Evolutionary conservation across 64 coral and sea anemone genomes (phyloP).

Genomic region (Cladopsammia gracilis): DNA sequence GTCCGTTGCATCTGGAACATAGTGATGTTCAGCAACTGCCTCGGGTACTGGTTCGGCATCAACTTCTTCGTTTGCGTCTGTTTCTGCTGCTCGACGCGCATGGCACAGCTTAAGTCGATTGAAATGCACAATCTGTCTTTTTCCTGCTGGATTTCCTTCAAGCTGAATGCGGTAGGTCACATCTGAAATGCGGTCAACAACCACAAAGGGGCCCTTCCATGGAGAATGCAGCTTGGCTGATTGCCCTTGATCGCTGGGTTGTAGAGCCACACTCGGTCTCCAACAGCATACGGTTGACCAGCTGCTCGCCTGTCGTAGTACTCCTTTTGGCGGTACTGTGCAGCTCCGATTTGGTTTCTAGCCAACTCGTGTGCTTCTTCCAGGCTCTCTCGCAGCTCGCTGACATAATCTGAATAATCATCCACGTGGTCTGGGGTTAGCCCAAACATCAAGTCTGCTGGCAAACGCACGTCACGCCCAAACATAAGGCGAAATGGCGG

Average conservation of each 20-base stretch:
- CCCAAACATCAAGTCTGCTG: conserved; percentile 53
- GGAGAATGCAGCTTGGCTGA: no score
- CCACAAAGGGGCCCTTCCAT: not conserved
- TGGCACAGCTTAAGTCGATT: not conserved
- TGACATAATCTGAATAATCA: not conserved
- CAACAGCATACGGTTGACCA: not conserved
- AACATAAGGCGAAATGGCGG: conserved; percentile 24
- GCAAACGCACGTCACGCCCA: conserved; percentile 45
- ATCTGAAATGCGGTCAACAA: not conserved
- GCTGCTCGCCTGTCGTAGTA: conserved; percentile 21
- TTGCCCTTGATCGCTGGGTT: not conserved
- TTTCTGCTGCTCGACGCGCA: not conserved
- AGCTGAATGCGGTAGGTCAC: not conserved
- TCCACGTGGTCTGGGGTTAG: conserved; percentile 5
- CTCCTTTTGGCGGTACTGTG: conserved; percentile 34
- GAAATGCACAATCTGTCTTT: not conserved
- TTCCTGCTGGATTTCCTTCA: not conserved
- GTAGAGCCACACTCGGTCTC: not conserved
- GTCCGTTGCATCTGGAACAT: not conserved
- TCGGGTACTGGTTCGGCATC: not conserved
- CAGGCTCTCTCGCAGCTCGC: not conserved
- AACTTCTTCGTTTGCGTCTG: not conserved
- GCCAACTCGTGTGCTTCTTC: conserved; percentile 19
- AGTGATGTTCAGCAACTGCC: not conserved
- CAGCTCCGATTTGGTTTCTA: not conserved